Conservation (phyloP, 2,888 invertebrate genomes). For the Teleiodes luculella region DNA sequence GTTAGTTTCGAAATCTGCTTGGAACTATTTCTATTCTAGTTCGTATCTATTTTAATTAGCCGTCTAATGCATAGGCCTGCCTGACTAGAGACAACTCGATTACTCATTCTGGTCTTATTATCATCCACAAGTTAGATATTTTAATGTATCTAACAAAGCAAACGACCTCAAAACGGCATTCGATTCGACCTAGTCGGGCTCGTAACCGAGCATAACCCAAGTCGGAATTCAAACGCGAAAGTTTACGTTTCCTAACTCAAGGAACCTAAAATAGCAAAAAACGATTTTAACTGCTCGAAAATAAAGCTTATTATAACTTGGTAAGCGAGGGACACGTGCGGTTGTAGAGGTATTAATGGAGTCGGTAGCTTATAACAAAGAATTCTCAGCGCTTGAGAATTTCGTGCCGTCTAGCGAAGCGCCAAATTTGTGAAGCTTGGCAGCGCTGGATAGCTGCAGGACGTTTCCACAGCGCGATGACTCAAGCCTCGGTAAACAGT, state of each 20-base stretch:
- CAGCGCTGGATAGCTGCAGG: slow-evolving; percentile 64
- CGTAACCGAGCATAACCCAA: slow-evolving; percentile 72
- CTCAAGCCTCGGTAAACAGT: slow-evolving; percentile 79
- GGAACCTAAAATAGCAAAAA: slow-evolving; percentile 20
- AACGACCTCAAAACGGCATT: slow-evolving; percentile 77
- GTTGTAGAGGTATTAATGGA: slow-evolving; percentile 76
- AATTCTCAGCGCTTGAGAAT: slow-evolving; percentile 58
- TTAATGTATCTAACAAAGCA: slow-evolving; percentile 51
- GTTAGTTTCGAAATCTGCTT: slow-evolving; percentile 53
- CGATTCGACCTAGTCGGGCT: slow-evolving; percentile 74
- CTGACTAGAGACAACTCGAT: slow-evolving; percentile 41
- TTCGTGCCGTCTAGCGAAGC: slow-evolving; percentile 33
- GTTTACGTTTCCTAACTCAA: slow-evolving; percentile 64
- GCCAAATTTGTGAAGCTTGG: slow-evolving; percentile 29
- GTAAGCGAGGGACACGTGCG: slow-evolving; percentile 64
- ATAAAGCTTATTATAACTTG: slow-evolving; percentile 51
- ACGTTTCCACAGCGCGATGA: slow-evolving; percentile 61
- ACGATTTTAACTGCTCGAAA: slow-evolving; percentile 27
- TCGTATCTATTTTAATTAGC: slow-evolving; percentile 62
- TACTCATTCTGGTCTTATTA: slow-evolving; percentile 46
- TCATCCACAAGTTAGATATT: slow-evolving; percentile 41
- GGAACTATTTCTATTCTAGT: slow-evolving; percentile 60
- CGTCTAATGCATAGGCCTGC: slow-evolving; percentile 39
- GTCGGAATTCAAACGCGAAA: slow-evolving; percentile 71
- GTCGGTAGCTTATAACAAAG: slow-evolving; percentile 52